phyloP scores from a whole-genome alignment of 2,888 invertebrate genomes.

The Loripinus fragilis region DNA sequence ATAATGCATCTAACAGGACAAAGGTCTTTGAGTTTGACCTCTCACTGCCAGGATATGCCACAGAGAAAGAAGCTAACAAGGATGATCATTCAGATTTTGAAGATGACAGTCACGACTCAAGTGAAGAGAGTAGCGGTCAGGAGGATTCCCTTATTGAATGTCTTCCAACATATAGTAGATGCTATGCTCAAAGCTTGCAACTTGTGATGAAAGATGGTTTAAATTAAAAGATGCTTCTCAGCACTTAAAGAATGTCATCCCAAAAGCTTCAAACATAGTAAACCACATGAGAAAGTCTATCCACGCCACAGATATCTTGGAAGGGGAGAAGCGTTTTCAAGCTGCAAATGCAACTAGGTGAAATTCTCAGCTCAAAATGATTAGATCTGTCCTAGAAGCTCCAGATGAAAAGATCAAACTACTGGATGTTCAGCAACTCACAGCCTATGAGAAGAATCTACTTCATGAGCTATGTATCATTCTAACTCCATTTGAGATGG shows the following conservation, averaged over 20 bases:
- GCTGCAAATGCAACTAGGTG: conserved; percentile 33
- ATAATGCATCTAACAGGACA: conserved; percentile 45
- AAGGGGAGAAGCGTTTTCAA: conserved; percentile 38
- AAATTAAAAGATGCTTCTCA: conserved; percentile 22
- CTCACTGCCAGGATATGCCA: conserved; percentile 22
- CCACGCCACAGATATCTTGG: conserved; percentile 31
- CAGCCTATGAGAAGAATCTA: conserved; percentile 34
- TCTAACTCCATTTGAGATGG: conserved; percentile 33
- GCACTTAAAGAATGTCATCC: conserved; percentile 26
- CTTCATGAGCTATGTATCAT: conserved; percentile 29
- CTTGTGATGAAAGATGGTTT: conserved; percentile 40
- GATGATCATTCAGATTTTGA: neutral
- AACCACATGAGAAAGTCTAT: conserved; percentile 30
- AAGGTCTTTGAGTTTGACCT: conserved; percentile 43
- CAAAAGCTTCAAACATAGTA: conserved; percentile 30
- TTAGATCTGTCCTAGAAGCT: conserved; percentile 26
- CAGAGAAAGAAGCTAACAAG: conserved; percentile 1
- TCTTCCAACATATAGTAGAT: conserved; percentile 10
- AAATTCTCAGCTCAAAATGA: conserved; percentile 42
- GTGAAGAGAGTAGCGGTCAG: neutral
- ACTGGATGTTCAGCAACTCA: no score
- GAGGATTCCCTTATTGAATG: neutral
- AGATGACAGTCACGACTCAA: neutral
- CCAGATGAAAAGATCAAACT: conserved; percentile 34
- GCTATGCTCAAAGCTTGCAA: conserved; percentile 46